These are phyloP conservation scores for Crotalus helleri DNA, from an alignment of 2,113 vertebrate genomes.

Conservation along the genomic window DNA sequence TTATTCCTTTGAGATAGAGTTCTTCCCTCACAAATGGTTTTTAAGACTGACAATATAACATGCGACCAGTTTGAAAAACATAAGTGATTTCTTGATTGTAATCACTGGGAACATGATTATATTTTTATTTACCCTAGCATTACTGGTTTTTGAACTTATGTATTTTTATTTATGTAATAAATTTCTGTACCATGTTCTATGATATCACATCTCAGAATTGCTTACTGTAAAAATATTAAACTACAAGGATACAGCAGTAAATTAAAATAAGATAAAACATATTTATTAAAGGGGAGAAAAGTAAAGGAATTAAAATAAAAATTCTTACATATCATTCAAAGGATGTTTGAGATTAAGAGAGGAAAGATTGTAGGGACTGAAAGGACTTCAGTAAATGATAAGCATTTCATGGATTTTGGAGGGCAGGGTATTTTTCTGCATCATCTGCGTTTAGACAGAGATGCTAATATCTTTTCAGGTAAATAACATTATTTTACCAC, in stretches of 20 bases:
- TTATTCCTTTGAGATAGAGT: not conserved
- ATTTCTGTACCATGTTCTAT: not conserved
- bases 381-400: not conserved
- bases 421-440: not conserved
- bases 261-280: not conserved
- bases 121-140: not conserved
- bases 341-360: not conserved
- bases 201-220: not conserved
- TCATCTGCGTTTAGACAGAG: not conserved
- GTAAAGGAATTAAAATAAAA: not conserved
- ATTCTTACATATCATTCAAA: not conserved
- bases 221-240: not conserved
- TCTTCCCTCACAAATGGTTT: not conserved
- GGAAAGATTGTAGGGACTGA: not conserved
- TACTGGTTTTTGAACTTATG: not conserved
- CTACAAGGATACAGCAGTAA: not conserved
- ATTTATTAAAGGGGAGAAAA: not conserved
- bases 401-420: not conserved
- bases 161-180: not conserved
- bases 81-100: not conserved
- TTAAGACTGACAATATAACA: not conserved
- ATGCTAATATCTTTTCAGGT: not conserved
- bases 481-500: not conserved
- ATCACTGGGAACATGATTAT: not conserved
- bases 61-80: not conserved